Evolutionary conservation across 1,140 invertebrate species (phyloP), one percentile per base, ranked within the genome.

Genomic region (Gonatopus flavifemur): DNA sequence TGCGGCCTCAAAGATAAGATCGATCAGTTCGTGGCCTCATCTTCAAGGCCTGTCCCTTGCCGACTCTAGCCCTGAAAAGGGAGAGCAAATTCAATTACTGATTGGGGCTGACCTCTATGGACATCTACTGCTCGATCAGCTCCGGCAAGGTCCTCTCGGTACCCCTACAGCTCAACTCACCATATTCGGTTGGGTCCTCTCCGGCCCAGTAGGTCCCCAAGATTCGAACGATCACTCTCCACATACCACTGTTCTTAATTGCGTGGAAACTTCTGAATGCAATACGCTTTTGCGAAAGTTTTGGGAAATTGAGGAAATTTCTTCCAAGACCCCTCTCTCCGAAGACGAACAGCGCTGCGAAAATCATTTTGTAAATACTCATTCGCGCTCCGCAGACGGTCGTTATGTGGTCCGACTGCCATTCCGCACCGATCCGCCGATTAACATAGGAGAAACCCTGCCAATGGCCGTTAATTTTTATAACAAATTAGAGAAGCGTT

Each of bases 241-340:
- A n/a, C n/a, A n/a, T n/a, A n/a, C n/a, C 0, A 19, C 35, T n/a
- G 8, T 33, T 3, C 9, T 49, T 3, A 45, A 45, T 43, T 58
- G 48, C 22, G 24, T 40, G 9, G 5, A 40, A 18, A 21, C 19
- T 13, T 16, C 22, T 10, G 20, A 16, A 10, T 13, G 36, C 1
- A 42, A 49, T 3, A 15, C 36, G 9, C 52, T 57, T 10, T 15
- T 66, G 13, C 49, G 25, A 21, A 55, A 30, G 24, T 70, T 63
- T 47, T 72, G 66, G 66, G 58, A 67, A 37, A 44, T 65, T 3
- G 67, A 69, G 25, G 64, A 69, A n/a, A 38, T 68, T 5, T 4
- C 25, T 3, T 37, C 10, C 13, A 7, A 4, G 10, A 22, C 12
- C 12, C 3, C 1, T n/a, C 7, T 47, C 5, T 25, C 44, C n/a